Evolutionary conservation across 2,888 invertebrate genomes (phyloP).

Genomic region (Elysia crispata): DNA sequence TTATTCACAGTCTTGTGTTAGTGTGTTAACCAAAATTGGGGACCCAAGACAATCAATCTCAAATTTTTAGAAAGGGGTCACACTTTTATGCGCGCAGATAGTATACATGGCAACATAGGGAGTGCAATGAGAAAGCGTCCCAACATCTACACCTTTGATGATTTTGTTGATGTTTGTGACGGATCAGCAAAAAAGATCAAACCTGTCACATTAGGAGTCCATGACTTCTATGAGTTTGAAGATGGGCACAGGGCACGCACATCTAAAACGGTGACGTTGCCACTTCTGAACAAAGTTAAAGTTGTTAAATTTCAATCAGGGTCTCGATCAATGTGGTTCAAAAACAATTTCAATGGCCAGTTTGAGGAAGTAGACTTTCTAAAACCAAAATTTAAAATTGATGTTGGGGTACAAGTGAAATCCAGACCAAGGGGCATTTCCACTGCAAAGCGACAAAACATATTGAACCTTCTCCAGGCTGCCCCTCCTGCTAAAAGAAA

Average conservation of each 20-base stretch:
- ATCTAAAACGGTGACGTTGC: too few relatives aligned
- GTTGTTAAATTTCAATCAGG: too few relatives aligned
- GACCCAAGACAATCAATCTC: neutral
- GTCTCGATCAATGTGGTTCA: neutral
- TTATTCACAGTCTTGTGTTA: slow-evolving; percentile 12
- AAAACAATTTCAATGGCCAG: slow-evolving; percentile 6
- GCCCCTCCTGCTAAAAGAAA: too few relatives aligned
- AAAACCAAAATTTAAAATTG: slow-evolving; percentile 12
- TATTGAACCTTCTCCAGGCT: too few relatives aligned
- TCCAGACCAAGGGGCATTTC: too few relatives aligned
- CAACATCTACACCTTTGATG: slow-evolving; percentile 10
- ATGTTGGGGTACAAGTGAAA: too few relatives aligned
- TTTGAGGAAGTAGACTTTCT: slow-evolving; percentile 10
- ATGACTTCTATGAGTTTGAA: slow-evolving; percentile 14
- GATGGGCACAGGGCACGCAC: too few relatives aligned
- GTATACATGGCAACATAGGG: slow-evolving; percentile 1
- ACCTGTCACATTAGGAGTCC: neutral
- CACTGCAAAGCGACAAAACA: too few relatives aligned
- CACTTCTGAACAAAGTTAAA: too few relatives aligned
- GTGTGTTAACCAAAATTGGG: slow-evolving; percentile 9
- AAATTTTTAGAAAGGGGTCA: slow-evolving; percentile 25
- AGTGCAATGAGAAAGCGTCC: slow-evolving; percentile 23
- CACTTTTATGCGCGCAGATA: slow-evolving; percentile 19
- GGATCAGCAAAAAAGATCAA: neutral
- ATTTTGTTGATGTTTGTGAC: neutral